Evolutionary conservation across 2,113 vertebrate species (phyloP).

Genomic region (Shinisaurus crocodilurus): DNA sequence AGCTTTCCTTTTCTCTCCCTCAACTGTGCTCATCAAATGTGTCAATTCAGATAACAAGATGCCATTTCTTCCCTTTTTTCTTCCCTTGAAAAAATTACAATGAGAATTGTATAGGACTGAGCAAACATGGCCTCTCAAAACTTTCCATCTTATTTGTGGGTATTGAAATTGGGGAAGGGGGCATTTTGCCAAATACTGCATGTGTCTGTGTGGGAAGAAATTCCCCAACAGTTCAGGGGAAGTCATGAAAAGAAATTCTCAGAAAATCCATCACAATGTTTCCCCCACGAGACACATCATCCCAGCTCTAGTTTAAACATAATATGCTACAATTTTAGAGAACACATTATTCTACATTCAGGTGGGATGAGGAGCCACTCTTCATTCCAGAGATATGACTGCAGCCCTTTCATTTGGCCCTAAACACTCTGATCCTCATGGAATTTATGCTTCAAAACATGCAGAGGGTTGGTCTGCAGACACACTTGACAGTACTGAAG

Average conservation of each 20-base stretch:
- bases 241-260: no score
- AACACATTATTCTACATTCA: not conserved
- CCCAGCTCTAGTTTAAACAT: not conserved
- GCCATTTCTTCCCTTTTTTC: no score
- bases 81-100: not conserved
- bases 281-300: not conserved
- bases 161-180: not conserved
- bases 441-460: not conserved
- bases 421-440: not conserved
- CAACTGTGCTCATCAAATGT: not conserved
- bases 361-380: not conserved
- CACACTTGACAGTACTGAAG: not conserved
- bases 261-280: no score
- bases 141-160: not conserved
- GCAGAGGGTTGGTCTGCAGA: not conserved
- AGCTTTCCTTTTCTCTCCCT: not conserved
- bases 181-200: not conserved
- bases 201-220: not conserved
- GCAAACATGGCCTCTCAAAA: not conserved
- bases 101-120: not conserved
- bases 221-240: no score
- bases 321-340: not conserved
- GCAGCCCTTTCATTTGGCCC: not conserved
- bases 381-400: not conserved
- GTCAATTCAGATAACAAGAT: not conserved